Evolutionary conservation across 2,113 vertebrate species (phyloP).

Genomic region (Lampris megalopsis): DNA sequence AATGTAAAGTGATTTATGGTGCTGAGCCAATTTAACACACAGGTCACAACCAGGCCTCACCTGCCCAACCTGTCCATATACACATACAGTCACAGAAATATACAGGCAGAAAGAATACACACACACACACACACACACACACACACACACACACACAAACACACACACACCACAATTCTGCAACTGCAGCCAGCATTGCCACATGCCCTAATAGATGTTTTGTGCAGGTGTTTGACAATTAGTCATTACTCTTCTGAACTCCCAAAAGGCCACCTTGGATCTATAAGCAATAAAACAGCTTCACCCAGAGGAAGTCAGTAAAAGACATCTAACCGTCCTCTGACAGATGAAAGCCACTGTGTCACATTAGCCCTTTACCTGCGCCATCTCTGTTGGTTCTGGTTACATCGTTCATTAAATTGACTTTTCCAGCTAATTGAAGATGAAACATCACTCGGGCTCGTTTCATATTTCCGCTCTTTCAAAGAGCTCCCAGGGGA

Average conservation of each 20-base stretch:
- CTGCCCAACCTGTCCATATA: neutral
- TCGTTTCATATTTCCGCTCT: constrained; percentile 13
- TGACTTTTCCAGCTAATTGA: neutral
- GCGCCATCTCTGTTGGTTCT: neutral
- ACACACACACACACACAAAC: neutral
- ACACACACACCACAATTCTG: neutral
- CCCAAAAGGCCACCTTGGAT: neutral
- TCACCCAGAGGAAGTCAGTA: neutral
- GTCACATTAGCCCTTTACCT: neutral
- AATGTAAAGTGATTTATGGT: constrained; percentile 8
- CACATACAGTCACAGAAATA: neutral
- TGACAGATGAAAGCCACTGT: neutral
- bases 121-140: neutral
- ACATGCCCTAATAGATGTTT: constrained; percentile 3
- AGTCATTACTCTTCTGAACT: constrained; percentile 24
- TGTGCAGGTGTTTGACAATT: neutral
- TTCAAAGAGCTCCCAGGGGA: neutral
- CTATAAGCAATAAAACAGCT: constrained; percentile 1
- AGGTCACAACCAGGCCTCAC: neutral
- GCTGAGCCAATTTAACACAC: neutral
- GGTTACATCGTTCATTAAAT: neutral
- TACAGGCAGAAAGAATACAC: neutral
- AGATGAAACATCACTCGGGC: no score
- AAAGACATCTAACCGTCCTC: no score
- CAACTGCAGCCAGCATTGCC: neutral